These are phyloP conservation scores for Tarsius wallacei DNA, from an alignment of 2,797 vertebrate genomes.

Conservation along the genomic window DNA sequence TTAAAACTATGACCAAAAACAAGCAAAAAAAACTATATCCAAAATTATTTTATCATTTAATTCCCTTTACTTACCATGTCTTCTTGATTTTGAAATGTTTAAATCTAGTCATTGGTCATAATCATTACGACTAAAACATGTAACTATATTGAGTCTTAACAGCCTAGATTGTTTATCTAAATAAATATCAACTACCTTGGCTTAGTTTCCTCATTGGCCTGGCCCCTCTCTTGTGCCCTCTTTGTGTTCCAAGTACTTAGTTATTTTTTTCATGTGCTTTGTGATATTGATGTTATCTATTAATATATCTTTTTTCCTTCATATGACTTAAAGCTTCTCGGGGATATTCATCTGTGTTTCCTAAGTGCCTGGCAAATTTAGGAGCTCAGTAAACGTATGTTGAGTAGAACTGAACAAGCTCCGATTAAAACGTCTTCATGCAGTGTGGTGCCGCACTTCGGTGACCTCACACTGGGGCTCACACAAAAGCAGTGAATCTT, in stretches of 20 bases:
- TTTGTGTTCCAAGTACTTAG: not conserved
- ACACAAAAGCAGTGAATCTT: not conserved
- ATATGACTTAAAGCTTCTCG: not conserved
- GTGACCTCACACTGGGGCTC: not conserved
- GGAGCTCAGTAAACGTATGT: not conserved
- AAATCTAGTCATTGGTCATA: conserved; percentile 18
- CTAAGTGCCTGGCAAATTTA: not conserved
- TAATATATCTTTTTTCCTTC: not conserved
- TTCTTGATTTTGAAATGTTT: conserved; percentile 30
- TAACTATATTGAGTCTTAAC: not conserved
- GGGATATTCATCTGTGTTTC: conserved; percentile 5
- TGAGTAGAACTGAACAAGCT: not conserved
- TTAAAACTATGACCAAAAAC: not conserved
- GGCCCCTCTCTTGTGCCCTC: not conserved
- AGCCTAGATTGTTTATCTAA: too few relatives aligned
- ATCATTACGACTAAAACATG: not conserved
- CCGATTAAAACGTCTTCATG: not conserved
- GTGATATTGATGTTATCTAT: not conserved
- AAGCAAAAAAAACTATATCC: not conserved
- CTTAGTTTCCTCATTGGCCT: not conserved
- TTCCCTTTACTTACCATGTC: not conserved
- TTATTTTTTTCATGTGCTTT: not conserved
- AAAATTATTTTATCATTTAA: not conserved
- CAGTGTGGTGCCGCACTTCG: not conserved
- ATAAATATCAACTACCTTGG: not conserved